These are phyloP conservation scores for Muraenolepis orangiensis DNA, from an alignment of 2,797 vertebrate species.

Conservation along the genomic window DNA sequence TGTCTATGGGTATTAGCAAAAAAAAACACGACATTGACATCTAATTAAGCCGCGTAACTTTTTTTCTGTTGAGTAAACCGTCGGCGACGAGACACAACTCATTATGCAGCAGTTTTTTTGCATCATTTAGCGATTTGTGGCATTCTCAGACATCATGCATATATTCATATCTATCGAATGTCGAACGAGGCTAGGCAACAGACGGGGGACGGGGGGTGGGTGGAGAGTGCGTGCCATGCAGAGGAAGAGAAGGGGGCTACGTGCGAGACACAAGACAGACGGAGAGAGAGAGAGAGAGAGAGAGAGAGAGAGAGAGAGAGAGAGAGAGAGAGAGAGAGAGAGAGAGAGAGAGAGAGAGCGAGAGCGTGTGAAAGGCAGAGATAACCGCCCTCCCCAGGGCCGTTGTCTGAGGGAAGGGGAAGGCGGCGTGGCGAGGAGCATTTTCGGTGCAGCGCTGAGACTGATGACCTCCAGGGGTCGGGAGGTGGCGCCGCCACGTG, in stretches of 20 bases:
- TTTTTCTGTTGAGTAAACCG: too few relatives aligned
- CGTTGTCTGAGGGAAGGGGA: too few relatives aligned
- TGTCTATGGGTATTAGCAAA: too few relatives aligned
- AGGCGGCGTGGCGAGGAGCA: too few relatives aligned
- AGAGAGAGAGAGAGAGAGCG: too few relatives aligned
- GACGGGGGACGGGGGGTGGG: neutral
- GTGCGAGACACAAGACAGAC: constrained; percentile 5
- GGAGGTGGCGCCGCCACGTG: constrained; percentile 25
- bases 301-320: constrained; percentile 10
- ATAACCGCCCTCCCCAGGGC: too few relatives aligned
- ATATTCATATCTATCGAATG: constrained; percentile 38
- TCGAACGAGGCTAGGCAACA: neutral
- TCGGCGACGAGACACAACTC: neutral
- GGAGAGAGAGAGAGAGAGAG: constrained; percentile 4
- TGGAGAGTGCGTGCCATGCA: neutral
- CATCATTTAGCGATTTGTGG: constrained; percentile 30
- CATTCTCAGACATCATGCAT: constrained; percentile 39
- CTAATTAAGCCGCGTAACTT: too few relatives aligned
- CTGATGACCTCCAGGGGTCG: constrained; percentile 29
- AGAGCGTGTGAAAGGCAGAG: constrained; percentile 10
- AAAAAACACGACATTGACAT: too few relatives aligned
- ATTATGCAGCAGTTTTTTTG: neutral
- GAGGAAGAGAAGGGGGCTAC: neutral
- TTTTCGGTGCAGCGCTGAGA: constrained; percentile 37
- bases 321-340: too few relatives aligned